Evolutionary conservation across 2,113 vertebrate genomes (phyloP), one percentile per base, ranked within the genome.

Genomic region (Sebastes fasciatus): DNA sequence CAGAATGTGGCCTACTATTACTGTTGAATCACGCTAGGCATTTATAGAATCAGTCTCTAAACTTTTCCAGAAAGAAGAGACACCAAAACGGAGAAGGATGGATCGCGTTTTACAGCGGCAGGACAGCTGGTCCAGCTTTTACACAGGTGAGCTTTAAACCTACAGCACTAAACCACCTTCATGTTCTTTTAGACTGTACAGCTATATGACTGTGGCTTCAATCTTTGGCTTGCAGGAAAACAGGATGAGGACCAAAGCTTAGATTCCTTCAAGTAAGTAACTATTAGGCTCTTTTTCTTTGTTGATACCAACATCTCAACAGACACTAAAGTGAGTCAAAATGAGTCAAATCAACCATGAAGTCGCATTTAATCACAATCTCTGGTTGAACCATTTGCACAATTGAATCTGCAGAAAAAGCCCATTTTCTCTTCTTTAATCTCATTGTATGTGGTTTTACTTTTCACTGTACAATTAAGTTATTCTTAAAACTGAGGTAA

Each of bases 61-160:
- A 49, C 34, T 57, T 23, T 66, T 83, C 40, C 76, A 95, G 94
- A 94, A 90, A 83, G 92, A 94, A 81, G 90, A 94, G 45, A 70
- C 90, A 19, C 76, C 63, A 11, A 91, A 82, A 70, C 73, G 57
- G 46, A 90, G 78, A 21, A 90, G 88, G 72, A 23, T 80, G 54
- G 91, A 93, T 13, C 86, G 74, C 1, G 8, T 88, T 73, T 79
- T 95, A 26, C 91, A 92, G 82, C 77, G 92, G 17, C 94, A 94
- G 84, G 95, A 95, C 83, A 95, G 94, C 73, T 95, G 93, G 94
- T 95, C 94, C 74, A 94, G 87, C 74, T 93, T 88, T 84, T 85
- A 86, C 21, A 74, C 89, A 74, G 93, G 95, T 95, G 52, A 68
- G 60, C 48, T 65, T 40, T 5, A 55, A 74, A 62, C 16, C 16